Base-by-base conservation (phyloP, 1,140 invertebrate genomes). In the Geopemphigus sp. region DNA sequence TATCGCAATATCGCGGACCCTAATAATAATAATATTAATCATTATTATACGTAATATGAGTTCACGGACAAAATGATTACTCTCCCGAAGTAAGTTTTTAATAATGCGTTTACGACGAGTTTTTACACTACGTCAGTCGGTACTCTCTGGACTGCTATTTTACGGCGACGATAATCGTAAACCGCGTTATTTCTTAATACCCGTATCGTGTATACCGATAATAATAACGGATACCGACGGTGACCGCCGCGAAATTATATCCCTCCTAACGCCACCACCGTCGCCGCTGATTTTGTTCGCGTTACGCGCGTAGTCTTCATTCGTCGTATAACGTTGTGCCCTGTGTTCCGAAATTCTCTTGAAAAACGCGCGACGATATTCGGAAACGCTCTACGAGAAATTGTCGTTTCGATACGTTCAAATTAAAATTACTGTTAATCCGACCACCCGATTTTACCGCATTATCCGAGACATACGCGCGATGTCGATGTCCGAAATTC, bases 71-170 rank as follows among this genome's bases (percentile, higher is more conserved):
- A 39, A 39, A 39, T 39, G 29, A 19, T 32, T 64, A n/a, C 63
- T 64, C 29, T 68, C 17, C 14, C 45, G 47, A 47, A 68, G 45
- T 24, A 68, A 68, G 64, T 47, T 68, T 68, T 68, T 68, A 68
- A 68, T 47, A 68, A 8, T 15, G 12, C 64, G 39, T 45, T 68
- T 68, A 68, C 64, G 64, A 47, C 39, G 14, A 11, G 45, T 68
- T 47, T 66, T 39, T 39, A 39, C 32, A 4, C 32, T 39, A 8
- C 8, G 8, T 39, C 3, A 8, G 32, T 39, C 8, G 8, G 32
- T 39, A 39, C 22, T n/a, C 14, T 68, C 14, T 50, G 10, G 14
- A 68, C 64, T 39, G 39, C 47, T 68, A 68, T 47, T 68, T 68
- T 68, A 68, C 39, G 39, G 45, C 14, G 17, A 50, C 12, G 10